Evolutionary conservation across 1,140 invertebrate genomes (phyloP), one percentile per base, ranked within the genome.

Genomic region (Helicoverpa zea): DNA sequence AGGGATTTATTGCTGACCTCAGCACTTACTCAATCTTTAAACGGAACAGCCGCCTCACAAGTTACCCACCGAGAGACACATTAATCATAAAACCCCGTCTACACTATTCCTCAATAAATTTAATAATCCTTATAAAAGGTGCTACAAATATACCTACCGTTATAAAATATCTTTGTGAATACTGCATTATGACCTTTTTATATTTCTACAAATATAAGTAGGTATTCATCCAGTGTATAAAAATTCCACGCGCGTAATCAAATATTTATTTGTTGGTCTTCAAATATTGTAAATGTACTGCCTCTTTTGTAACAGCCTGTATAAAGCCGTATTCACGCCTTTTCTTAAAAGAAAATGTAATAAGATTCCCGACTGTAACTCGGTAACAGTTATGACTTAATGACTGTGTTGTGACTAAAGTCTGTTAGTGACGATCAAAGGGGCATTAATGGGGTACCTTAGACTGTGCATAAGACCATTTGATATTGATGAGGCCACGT

Each of bases 331-430:
- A 61, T 61, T 18, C 66, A 29, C 13, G 13, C 11, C 47, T 16
- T 13, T 23, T 14, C 2, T 29, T 52, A 74, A 74, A 58, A 30
- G 30, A 47, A 13, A 11, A 43, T 49, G n/a, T 13, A 30, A 49
- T 49, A 4, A 49, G n/a, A 47, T 3, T 68, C 43, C 30, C 47
- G 13, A n/a, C 52, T 23, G 29, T 47, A 35, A 78, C 51, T 54
- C 30, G 52, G 43, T 47, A 78, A 66, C 35, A 30, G 52, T 66
- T 66, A 80, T 80, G 76, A 77, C 75, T 43, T 66, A 66, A 80
- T 80, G 76, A 77, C 75, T 43, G 47, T 81, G 79, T 64, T 74
- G 72, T 76, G 66, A 49, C 68, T 73, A 47, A 61, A 30, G 49
- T 23, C 58, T 47, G 70, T 54, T 64, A 73, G 56, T 43, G 23